Percentiles rank a stretch among this genome's conserved stretches.
These are phyloP conservation scores for Polypterus bichir DNA, from an alignment of 2,113 vertebrate genomes.

Conservation along the genomic window DNA sequence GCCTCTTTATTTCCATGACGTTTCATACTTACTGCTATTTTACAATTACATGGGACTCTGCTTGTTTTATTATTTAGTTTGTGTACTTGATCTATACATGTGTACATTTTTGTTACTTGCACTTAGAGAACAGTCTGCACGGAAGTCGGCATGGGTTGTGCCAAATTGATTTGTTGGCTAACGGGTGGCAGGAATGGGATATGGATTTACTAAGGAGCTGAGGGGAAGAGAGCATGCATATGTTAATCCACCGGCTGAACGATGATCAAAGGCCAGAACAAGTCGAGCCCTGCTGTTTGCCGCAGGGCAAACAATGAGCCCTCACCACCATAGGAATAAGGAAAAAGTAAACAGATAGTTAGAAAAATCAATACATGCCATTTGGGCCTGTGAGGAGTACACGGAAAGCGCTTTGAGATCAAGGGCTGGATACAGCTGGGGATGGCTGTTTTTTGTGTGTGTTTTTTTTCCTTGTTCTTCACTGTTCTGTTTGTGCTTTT, in stretches of 20 bases:
- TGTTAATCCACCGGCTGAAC: conserved; percentile 59
- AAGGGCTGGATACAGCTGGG: no score
- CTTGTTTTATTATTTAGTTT: no score
- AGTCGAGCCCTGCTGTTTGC: conserved; percentile 66
- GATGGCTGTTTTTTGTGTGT: no score
- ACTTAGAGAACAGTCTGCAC: no score
- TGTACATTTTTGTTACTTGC: no score
- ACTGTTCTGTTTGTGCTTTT: no score
- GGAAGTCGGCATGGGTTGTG: no score
- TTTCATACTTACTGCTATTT: no score
- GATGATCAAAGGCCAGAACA: conserved; percentile 69
- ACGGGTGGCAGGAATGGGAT: conserved; percentile 26
- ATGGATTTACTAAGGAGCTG: conserved; percentile 48
- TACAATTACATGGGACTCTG: no score
- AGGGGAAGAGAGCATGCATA: conserved; percentile 50
- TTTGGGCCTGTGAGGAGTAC: conserved; percentile 33
- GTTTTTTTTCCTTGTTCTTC: no score
- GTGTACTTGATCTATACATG: no score
- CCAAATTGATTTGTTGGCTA: conserved; percentile 41
- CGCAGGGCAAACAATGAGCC: conserved; percentile 54
- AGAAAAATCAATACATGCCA: conserved; percentile 41
- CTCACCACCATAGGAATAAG: conserved; percentile 41
- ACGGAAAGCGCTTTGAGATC: conserved; percentile 2
- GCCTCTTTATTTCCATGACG: no score
- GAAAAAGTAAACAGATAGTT: conserved; percentile 50